A percentile compares a stretch with the other conserved stretches of the same genome.
These are phyloP conservation scores for Bembecia ichneumoniformis DNA, from an alignment of 2,888 invertebrate species.

Conservation along the genomic window DNA sequence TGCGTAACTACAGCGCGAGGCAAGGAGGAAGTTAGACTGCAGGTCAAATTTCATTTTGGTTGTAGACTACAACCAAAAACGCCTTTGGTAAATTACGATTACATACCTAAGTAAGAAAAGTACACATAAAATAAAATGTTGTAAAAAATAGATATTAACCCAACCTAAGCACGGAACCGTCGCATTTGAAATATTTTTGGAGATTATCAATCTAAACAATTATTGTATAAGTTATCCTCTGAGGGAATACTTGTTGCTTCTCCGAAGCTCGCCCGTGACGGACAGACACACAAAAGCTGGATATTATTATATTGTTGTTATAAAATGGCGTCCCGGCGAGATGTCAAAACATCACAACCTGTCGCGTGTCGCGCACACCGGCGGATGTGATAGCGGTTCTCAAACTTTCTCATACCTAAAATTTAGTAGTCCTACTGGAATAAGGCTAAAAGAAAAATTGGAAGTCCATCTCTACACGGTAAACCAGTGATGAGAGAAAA, in stretches of 20 bases:
- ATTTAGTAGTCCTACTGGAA: not conserved
- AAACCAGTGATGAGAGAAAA: too few species aligned
- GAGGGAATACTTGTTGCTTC: not conserved
- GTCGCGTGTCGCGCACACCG: constrained; percentile 28
- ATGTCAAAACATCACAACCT: constrained; percentile 57
- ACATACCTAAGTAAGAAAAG: too few species aligned
- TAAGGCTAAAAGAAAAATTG: too few species aligned
- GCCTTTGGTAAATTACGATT: too few species aligned
- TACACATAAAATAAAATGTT: too few species aligned
- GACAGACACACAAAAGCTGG: constrained; percentile 4
- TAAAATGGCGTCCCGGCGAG: constrained; percentile 38
- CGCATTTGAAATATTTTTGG: constrained; percentile 3
- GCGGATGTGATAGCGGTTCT: constrained; percentile 23
- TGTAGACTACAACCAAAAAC: too few species aligned
- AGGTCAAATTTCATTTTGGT: too few species aligned
- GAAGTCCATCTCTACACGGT: too few species aligned
- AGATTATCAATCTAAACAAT: constrained; percentile 1
- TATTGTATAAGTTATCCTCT: not conserved
- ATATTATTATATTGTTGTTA: constrained; percentile 3
- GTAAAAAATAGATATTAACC: too few species aligned
- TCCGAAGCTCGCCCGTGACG: not conserved
- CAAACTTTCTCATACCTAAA: constrained; percentile 21
- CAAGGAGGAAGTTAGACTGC: too few species aligned
- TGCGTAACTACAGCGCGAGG: too few species aligned
- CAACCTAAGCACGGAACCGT: not conserved